phyloP scores from a whole-genome alignment of 1,140 invertebrate genomes.

The Pemphigus obesinymphae region DNA sequence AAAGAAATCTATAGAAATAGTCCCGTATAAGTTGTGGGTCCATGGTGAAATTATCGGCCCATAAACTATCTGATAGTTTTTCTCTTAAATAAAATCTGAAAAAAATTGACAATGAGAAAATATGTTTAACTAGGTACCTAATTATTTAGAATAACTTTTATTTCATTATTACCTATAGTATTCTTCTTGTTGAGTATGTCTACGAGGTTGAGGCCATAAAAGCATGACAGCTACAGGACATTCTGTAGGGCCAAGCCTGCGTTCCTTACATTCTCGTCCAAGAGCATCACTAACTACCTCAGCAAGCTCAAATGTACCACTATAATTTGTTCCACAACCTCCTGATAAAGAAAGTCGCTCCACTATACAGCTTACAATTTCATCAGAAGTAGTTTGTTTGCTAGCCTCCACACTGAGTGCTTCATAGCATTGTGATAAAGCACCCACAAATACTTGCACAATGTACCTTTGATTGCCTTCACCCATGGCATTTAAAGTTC shows the following conservation, averaged over 20 bases:
- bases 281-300: slow-evolving; percentile 80
- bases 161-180: slow-evolving; percentile 55
- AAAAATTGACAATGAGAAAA: slow-evolving; percentile 44
- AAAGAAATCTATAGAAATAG: slow-evolving; percentile 85
- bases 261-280: slow-evolving; percentile 86
- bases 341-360: slow-evolving; percentile 67
- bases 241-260: slow-evolving; percentile 76
- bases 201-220: slow-evolving; percentile 74
- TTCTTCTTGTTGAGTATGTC: slow-evolving; percentile 52
- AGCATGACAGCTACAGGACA: slow-evolving; percentile 88
- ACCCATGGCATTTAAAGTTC: slow-evolving; percentile 33
- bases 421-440: slow-evolving; percentile 81
- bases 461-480: slow-evolving; percentile 41
- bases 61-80: slow-evolving; percentile 70
- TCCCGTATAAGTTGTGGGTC: slow-evolving; percentile 85
- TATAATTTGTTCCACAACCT: slow-evolving; percentile 48
- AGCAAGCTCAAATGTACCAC: slow-evolving; percentile 74
- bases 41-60: slow-evolving; percentile 81
- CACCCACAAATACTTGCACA: slow-evolving; percentile 79
- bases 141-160: not conserved
- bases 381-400: slow-evolving; percentile 82
- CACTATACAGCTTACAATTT: slow-evolving; percentile 82
- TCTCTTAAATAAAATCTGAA: slow-evolving; percentile 76
- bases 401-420: slow-evolving; percentile 86
- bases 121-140: not conserved